Percentiles rank a stretch among this genome's conserved stretches.
Evolutionary conservation across 1,140 invertebrate species (phyloP).

Genomic region (Ruditapes philippinarum): DNA sequence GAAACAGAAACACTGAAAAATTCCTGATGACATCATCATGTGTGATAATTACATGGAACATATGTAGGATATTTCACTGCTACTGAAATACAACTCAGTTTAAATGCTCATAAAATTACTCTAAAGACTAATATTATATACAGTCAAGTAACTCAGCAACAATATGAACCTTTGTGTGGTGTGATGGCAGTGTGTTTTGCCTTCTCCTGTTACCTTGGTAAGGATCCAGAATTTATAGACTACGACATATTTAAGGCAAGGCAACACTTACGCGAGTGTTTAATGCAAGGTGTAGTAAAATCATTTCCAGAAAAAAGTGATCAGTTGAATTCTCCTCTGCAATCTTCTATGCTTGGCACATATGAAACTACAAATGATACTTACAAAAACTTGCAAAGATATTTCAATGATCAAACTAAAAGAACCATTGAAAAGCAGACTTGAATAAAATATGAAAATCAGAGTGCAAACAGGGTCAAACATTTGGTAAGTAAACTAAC

Average conservation of each 20-base stretch:
- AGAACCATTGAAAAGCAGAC: slow-evolving; percentile 19
- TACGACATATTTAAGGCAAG: slow-evolving; percentile 25
- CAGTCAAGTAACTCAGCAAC: slow-evolving; percentile 26
- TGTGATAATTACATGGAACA: slow-evolving; percentile 43
- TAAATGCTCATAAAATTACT: slow-evolving; percentile 25
- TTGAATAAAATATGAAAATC: slow-evolving; percentile 34
- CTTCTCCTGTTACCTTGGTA: slow-evolving; percentile 31
- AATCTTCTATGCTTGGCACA: slow-evolving; percentile 34
- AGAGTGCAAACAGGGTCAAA: not conserved
- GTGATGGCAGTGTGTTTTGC: slow-evolving; percentile 35
- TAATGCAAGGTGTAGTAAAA: slow-evolving; percentile 30
- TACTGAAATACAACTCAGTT: slow-evolving; percentile 16
- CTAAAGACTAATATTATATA: slow-evolving; percentile 6
- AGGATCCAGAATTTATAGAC: slow-evolving; percentile 38
- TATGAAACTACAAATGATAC: slow-evolving; percentile 35
- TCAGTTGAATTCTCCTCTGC: slow-evolving; percentile 40
- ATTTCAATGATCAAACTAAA: slow-evolving; percentile 26
- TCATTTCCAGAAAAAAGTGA: slow-evolving; percentile 19
- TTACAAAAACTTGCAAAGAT: slow-evolving; percentile 30
- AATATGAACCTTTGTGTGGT: slow-evolving; percentile 33
- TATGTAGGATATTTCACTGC: slow-evolving; percentile 32
- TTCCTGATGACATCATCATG: slow-evolving; percentile 41
- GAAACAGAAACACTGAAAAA: slow-evolving; percentile 51
- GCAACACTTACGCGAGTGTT: slow-evolving; percentile 15
- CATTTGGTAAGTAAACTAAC: not conserved